Conservation (phyloP, 2,888 invertebrate species). For the Xanthorhoe designata region DNA sequence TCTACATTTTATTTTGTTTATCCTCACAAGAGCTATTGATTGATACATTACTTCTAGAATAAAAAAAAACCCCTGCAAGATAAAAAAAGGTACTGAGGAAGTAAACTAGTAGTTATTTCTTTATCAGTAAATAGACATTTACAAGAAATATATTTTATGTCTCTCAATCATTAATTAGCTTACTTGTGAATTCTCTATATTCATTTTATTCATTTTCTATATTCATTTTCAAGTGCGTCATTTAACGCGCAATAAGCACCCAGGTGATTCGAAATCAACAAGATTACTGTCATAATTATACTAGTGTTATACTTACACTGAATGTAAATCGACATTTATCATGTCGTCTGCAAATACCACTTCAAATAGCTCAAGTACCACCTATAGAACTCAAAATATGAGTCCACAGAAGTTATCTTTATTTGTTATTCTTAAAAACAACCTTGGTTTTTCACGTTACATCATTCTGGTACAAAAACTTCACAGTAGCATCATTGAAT, state of each 20-base stretch:
- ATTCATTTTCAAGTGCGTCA: background rate
- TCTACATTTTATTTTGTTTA: background rate
- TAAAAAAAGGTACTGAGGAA: background rate
- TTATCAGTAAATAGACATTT: background rate
- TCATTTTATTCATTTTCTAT: background rate
- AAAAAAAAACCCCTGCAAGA: background rate
- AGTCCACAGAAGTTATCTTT: background rate
- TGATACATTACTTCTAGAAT: background rate
- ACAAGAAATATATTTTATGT: background rate
- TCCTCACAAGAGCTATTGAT: background rate
- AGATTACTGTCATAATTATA: no score
- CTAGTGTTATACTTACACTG: no score
- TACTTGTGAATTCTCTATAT: background rate
- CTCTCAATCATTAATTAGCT: background rate
- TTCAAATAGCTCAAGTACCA: background rate
- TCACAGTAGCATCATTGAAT: constrained; percentile 40
- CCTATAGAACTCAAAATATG: background rate
- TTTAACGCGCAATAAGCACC: background rate
- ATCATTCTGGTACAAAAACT: constrained; percentile 20
- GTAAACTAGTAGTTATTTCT: background rate
- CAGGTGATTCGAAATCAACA: background rate
- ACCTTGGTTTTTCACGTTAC: constrained; percentile 19
- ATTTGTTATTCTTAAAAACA: constrained; percentile 6
- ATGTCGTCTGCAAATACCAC: no score
- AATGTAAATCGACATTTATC: no score